Evolutionary conservation across 1,140 invertebrate genomes (phyloP), one percentile per base, ranked within the genome.

Genomic region (Drosophila littoralis): DNA sequence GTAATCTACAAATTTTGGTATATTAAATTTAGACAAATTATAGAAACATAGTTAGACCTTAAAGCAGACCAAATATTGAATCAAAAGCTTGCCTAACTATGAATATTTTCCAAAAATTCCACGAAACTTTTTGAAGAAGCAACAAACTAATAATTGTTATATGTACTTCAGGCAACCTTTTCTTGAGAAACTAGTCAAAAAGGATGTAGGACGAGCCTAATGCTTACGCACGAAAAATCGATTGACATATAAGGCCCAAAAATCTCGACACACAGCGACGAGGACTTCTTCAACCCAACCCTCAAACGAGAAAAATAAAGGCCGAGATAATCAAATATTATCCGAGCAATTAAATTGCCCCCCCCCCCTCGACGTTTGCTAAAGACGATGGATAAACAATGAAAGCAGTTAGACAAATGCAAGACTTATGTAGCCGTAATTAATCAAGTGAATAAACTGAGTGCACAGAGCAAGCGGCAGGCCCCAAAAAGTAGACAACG

Each of bases 291-390:
- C n/a, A n/a, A n/a, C 4, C 22, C 22, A 5, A 0, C 22, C 22
- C 22, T 28, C n/a, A 5, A 36, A 17, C 6, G 32, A 22, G 43
- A 22, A 40, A 51, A 71, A 52, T 57, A 42, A 66, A 51, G 32
- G 32, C 35, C 13, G 22, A 68, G 70, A 45, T 73, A 74, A 68
- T 68, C 71, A 74, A 74, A 68, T 63, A 74, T 74, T 74, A 69
- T 61, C 50, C 48, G 35, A 74, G 58, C 71, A 61, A 74, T 74
- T 74, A 69, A 74, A 69, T 50, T 12, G n/a, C 12, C 40, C 7
- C 8, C 22, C 22, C 22, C 22, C 4, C 22, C 22, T 3, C 2
- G 1, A 2, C 22, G 22, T 3, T 22, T 22, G 2, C 22, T 22
- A 22, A 13, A 36, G 22, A 10, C 12, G 9, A 61, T 43, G 10